These are phyloP conservation scores for Drosophila bocki DNA, from an alignment of 1,140 invertebrate genomes.

Conservation along the genomic window DNA sequence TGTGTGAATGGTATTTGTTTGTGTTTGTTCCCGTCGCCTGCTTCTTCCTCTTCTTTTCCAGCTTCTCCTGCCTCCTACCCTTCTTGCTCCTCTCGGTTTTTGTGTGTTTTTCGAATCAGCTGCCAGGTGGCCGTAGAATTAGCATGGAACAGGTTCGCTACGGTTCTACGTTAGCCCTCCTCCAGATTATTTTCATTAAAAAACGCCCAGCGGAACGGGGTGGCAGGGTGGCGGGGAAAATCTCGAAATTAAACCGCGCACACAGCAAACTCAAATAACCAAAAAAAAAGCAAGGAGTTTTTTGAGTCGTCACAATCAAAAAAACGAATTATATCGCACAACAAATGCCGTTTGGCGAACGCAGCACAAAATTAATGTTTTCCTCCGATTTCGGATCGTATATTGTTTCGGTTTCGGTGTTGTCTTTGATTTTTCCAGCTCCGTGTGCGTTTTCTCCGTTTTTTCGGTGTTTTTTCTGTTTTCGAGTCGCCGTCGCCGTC, in stretches of 20 bases:
- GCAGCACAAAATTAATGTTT: constrained; percentile 12
- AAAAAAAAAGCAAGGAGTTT: constrained; percentile 16
- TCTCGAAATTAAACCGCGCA: constrained; percentile 36
- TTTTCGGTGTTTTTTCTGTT: constrained; percentile 23
- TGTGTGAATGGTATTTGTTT: constrained; percentile 27
- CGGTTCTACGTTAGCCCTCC: constrained; percentile 17
- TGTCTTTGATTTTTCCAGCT: constrained; percentile 64
- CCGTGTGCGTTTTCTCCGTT: constrained; percentile 40
- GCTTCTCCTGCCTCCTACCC: constrained; percentile 11
- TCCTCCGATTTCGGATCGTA: constrained; percentile 16
- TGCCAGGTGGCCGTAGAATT: constrained; percentile 74
- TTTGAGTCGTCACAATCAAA: constrained; percentile 9
- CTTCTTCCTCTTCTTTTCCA: constrained; percentile 11
- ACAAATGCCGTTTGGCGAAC: constrained; percentile 26
- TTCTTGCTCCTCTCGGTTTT: constrained; percentile 7
- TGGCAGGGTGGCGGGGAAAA: not conserved
- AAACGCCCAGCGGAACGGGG: not conserved
- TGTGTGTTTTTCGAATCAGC: constrained; percentile 56
- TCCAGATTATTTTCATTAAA: constrained; percentile 17
- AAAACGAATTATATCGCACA: constrained; percentile 6
- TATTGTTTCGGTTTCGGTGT: constrained; percentile 45
- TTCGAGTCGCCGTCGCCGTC: constrained; percentile 61
- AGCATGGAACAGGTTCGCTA: constrained; percentile 70
- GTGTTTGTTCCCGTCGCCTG: constrained; percentile 27
- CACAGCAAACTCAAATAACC: constrained; percentile 33